Conservation (phyloP, 2,113 vertebrate species). For the Dromas ardeola region DNA sequence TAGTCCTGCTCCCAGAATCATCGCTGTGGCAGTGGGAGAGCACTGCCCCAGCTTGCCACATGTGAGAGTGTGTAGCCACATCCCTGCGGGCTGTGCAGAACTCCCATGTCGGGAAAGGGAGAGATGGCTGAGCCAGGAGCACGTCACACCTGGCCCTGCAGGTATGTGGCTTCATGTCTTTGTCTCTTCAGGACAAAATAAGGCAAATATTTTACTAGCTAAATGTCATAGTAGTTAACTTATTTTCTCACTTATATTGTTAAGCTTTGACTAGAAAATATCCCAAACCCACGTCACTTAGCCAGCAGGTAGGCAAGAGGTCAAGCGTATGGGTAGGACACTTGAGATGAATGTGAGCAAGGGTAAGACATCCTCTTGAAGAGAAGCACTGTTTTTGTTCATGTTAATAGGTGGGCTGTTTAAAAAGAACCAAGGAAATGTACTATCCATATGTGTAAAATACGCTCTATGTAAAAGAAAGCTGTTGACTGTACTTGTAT, state of each 20-base stretch:
- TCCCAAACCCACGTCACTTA: neutral
- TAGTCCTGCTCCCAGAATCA: neutral
- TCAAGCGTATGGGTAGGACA: neutral
- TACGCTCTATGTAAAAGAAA: neutral
- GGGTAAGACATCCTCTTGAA: neutral
- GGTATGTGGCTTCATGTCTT: neutral
- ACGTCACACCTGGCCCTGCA: fast-evolving
- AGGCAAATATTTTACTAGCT: neutral
- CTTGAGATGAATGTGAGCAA: neutral
- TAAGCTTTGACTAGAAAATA: neutral
- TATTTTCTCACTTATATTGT: neutral
- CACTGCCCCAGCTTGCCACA: neutral
- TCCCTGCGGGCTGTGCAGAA: neutral
- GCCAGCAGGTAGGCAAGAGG: neutral
- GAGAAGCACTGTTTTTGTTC: neutral
- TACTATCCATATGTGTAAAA: neutral
- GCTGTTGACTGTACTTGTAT: neutral
- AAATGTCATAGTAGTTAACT: neutral
- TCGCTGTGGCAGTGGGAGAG: neutral
- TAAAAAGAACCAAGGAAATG: neutral
- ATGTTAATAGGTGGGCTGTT: neutral
- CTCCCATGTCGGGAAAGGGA: neutral
- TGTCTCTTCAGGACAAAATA: neutral
- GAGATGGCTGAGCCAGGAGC: neutral
- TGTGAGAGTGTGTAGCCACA: neutral